These are phyloP conservation scores for Podiceps cristatus DNA, from an alignment of 2,113 vertebrate species.

Conservation along the genomic window DNA sequence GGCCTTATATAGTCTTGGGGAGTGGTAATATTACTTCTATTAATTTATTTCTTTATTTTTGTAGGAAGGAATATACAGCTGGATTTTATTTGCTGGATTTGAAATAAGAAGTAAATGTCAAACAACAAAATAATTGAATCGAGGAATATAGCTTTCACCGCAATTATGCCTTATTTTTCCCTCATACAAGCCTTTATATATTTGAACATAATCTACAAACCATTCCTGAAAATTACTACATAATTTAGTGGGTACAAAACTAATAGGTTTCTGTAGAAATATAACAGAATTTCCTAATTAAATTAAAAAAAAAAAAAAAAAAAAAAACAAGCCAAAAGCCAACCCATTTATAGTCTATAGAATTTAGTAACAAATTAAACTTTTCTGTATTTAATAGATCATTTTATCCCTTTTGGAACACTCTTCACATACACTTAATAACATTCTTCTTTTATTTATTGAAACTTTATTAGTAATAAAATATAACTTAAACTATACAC, in stretches of 20 bases:
- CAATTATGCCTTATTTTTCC: not conserved
- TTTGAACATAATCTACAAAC: not conserved
- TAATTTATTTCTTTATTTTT: not conserved
- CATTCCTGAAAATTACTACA: not conserved
- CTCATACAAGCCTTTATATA: not conserved
- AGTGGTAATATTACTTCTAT: not conserved
- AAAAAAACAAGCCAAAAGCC: not conserved
- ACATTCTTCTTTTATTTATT: not conserved
- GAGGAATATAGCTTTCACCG: not conserved
- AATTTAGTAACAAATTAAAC: not conserved
- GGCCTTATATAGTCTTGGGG: not conserved
- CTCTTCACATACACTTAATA: not conserved
- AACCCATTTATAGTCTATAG: not conserved
- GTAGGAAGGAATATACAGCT: not conserved
- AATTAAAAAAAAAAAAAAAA: too few relatives aligned
- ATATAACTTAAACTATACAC: not conserved
- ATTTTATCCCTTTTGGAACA: not conserved
- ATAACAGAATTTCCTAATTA: not conserved
- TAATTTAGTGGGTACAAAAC: not conserved
- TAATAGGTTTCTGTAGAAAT: not conserved
- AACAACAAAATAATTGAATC: not conserved
- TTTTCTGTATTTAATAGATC: not conserved
- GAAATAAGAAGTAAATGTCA: not conserved
- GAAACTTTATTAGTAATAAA: not conserved
- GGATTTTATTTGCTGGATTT: not conserved